Evolutionary conservation across 2,888 invertebrate genomes (phyloP).

Genomic region (Sesia bembeciformis): DNA sequence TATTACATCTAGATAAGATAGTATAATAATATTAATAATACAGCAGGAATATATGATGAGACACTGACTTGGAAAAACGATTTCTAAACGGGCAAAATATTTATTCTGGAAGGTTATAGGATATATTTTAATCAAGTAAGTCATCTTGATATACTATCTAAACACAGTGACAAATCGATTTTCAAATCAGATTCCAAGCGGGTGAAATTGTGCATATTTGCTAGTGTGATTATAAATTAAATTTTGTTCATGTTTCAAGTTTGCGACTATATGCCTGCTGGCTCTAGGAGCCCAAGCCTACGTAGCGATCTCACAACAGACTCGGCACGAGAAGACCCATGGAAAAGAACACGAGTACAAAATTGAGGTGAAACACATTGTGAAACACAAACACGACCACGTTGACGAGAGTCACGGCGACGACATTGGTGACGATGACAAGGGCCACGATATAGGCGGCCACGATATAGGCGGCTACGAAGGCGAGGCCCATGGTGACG

Average conservation of each 20-base stretch:
- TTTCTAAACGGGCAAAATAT: too few relatives aligned
- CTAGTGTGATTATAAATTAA: too few relatives aligned
- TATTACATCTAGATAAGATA: too few relatives aligned
- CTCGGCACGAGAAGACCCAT: conserved; percentile 12
- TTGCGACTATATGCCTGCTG: conserved; percentile 28
- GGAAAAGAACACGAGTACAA: background rate
- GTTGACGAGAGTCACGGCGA: conserved; percentile 12
- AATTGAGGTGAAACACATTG: conserved; percentile 1
- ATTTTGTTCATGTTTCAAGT: conserved; percentile 14
- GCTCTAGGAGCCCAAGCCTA: conserved; percentile 29
- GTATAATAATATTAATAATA: too few relatives aligned
- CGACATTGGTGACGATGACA: conserved; percentile 4
- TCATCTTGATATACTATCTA: too few relatives aligned
- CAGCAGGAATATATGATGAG: too few relatives aligned
- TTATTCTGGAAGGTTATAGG: too few relatives aligned
- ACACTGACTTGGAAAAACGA: too few relatives aligned
- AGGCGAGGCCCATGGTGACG: background rate
- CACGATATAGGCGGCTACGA: background rate
- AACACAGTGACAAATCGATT: too few relatives aligned
- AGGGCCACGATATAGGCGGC: background rate
- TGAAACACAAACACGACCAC: conserved; percentile 21
- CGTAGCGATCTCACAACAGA: conserved; percentile 35
- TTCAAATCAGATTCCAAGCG: background rate
- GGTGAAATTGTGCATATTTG: background rate
- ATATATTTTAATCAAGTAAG: too few relatives aligned